Evolutionary conservation across 2,113 vertebrate genomes (phyloP).

Genomic region (Megaceryle maxima): DNA sequence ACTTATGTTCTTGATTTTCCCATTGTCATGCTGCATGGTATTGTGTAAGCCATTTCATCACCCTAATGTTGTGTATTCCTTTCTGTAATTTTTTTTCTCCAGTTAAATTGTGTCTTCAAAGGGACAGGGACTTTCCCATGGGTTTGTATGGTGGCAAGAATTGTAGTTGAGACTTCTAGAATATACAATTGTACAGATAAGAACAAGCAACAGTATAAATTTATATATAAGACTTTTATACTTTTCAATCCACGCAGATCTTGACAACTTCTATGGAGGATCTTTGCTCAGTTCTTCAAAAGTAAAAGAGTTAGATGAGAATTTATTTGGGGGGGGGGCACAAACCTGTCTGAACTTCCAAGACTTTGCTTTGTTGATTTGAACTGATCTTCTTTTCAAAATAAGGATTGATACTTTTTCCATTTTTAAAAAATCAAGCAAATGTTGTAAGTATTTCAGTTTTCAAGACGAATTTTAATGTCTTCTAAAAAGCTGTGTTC

Average conservation of each 20-base stretch:
- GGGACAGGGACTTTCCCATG: neutral
- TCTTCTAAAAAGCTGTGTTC: slow-evolving; percentile 28
- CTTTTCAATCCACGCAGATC: neutral
- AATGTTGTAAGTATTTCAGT: neutral
- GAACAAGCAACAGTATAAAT: neutral
- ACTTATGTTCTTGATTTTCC: neutral
- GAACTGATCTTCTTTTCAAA: neutral
- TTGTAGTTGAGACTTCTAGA: neutral
- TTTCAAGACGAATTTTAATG: slow-evolving; percentile 53
- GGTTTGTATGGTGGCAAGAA: neutral
- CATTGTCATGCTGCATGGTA: neutral
- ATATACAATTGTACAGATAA: neutral
- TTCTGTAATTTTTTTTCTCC: neutral
- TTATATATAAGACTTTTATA: neutral
- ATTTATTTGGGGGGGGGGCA: neutral
- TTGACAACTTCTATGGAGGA: neutral
- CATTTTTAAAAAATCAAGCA: neutral
- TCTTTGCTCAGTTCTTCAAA: neutral
- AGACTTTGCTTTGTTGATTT: neutral
- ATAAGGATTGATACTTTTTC: neutral
- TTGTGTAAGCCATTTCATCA: neutral
- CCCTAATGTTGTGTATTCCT: neutral
- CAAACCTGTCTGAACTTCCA: neutral
- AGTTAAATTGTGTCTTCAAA: neutral
- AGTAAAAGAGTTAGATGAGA: neutral